Conservation (phyloP, 1,140 invertebrate genomes). For the Micrasema longulum region DNA sequence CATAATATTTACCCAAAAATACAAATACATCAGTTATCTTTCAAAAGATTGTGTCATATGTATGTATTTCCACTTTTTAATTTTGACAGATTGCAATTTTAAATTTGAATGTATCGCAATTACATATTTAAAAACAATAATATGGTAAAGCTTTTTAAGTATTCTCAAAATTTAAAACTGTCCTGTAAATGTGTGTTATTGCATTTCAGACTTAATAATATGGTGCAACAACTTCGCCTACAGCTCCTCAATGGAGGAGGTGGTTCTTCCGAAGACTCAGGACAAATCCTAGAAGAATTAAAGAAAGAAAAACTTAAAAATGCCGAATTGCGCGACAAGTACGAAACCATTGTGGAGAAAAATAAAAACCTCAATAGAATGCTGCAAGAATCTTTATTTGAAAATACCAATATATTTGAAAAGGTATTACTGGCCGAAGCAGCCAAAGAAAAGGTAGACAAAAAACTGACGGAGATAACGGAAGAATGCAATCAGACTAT, state of each 20-base stretch:
- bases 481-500: slow-evolving; percentile 71
- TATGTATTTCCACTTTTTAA: no score
- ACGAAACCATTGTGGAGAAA: slow-evolving; percentile 65
- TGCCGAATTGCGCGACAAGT: slow-evolving; percentile 65
- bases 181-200: no score
- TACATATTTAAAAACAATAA: no score
- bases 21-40: no score
- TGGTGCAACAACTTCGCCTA: slow-evolving; percentile 75
- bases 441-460: slow-evolving; percentile 74
- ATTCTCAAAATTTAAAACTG: no score
- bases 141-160: no score
- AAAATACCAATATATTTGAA: slow-evolving; percentile 72
- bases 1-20: no score
- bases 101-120: no score
- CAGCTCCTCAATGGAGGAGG: slow-evolving; percentile 67
- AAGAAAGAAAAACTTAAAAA: slow-evolving; percentile 66
- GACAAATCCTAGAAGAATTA: slow-evolving; percentile 67
- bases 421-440: slow-evolving; percentile 73
- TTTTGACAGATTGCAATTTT: no score
- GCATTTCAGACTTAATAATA: slow-evolving; percentile 69
- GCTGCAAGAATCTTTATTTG: slow-evolving; percentile 70
- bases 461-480: slow-evolving; percentile 74
- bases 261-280: slow-evolving; percentile 58
- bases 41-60: no score
- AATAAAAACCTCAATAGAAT: slow-evolving; percentile 72